Evolutionary conservation across 2,113 vertebrate genomes (phyloP).

Genomic region (Elaphurus davidianus): DNA sequence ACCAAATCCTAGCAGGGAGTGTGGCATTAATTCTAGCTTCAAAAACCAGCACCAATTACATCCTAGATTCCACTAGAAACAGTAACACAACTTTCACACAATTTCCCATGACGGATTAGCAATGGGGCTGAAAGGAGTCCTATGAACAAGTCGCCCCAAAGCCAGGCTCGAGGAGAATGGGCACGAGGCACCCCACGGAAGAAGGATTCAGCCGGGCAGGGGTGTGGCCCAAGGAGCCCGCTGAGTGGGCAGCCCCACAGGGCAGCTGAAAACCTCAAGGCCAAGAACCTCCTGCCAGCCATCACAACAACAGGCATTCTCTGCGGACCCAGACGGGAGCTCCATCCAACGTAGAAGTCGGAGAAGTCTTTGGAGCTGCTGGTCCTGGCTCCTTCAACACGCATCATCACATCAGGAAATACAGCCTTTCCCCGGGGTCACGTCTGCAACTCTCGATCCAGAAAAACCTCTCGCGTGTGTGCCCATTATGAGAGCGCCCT

Average conservation of each 20-base stretch:
- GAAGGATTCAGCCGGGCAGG: not conserved
- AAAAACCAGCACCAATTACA: not conserved
- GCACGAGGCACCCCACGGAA: not conserved
- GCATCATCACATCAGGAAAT: not conserved
- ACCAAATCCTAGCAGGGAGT: not conserved
- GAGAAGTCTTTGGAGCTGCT: not conserved
- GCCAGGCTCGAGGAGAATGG: constrained; percentile 58
- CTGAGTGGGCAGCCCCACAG: not conserved
- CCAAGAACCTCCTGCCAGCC: not conserved
- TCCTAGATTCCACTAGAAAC: constrained; percentile 18
- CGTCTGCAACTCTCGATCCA: not conserved
- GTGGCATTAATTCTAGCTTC: not conserved
- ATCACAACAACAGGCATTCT: not conserved
- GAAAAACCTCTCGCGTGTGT: not conserved
- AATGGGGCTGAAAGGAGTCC: constrained; percentile 18
- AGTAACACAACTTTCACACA: constrained; percentile 61
- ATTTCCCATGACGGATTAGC: constrained; percentile 66
- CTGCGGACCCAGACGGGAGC: rapidly evolving
- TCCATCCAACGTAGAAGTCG: rapidly evolving
- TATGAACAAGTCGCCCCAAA: constrained; percentile 61
- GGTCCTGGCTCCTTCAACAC: not conserved
- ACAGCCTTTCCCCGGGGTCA: not conserved
- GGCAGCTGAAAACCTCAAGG: not conserved
- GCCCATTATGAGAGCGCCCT: not conserved
- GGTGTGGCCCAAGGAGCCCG: not conserved